Evolutionary conservation across 2,888 invertebrate genomes (phyloP).

Genomic region (Aleiodes testaceus): DNA sequence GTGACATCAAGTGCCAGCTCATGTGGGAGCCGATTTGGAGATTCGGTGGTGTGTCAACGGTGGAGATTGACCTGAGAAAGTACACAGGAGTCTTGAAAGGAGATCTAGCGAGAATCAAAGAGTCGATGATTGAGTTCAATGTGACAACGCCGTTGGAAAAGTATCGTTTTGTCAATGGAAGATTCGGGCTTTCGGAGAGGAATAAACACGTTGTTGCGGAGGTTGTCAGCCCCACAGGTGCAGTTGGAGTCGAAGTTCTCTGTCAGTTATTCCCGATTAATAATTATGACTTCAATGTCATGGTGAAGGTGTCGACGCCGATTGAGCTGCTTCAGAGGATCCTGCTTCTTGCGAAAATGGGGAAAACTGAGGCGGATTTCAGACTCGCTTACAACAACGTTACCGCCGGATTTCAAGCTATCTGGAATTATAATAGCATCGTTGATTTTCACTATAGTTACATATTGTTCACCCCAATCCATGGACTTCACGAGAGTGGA

Average conservation of each 20-base stretch:
- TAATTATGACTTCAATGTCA: constrained; percentile 81
- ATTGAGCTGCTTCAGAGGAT: constrained; percentile 81
- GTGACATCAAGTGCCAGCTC: constrained; percentile 80
- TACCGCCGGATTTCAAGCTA: constrained; percentile 84
- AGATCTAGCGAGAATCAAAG: constrained; percentile 81
- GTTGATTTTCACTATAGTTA: constrained; percentile 86
- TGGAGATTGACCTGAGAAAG: constrained; percentile 82
- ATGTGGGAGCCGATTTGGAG: constrained; percentile 78
- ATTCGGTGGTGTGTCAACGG: constrained; percentile 80
- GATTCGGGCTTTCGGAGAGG: constrained; percentile 83
- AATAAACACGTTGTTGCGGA: constrained; percentile 83
- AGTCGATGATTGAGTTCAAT: constrained; percentile 82
- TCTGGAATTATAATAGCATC: constrained; percentile 81
- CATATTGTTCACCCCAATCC: constrained; percentile 84
- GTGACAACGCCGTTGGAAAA: constrained; percentile 83
- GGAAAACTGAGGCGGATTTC: constrained; percentile 81
- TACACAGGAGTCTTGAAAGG: constrained; percentile 77
- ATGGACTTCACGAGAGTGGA: constrained; percentile 85
- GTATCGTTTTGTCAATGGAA: constrained; percentile 78
- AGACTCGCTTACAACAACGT: constrained; percentile 84
- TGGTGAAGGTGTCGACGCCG: constrained; percentile 83
- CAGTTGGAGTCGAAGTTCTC: constrained; percentile 81
- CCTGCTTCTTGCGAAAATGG: constrained; percentile 81
- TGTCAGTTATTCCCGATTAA: constrained; percentile 77
- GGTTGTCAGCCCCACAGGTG: constrained; percentile 80